Evolutionary conservation across 2,797 vertebrate genomes (phyloP), one percentile per base, ranked within the genome.

Genomic region (Florisuga fusca): DNA sequence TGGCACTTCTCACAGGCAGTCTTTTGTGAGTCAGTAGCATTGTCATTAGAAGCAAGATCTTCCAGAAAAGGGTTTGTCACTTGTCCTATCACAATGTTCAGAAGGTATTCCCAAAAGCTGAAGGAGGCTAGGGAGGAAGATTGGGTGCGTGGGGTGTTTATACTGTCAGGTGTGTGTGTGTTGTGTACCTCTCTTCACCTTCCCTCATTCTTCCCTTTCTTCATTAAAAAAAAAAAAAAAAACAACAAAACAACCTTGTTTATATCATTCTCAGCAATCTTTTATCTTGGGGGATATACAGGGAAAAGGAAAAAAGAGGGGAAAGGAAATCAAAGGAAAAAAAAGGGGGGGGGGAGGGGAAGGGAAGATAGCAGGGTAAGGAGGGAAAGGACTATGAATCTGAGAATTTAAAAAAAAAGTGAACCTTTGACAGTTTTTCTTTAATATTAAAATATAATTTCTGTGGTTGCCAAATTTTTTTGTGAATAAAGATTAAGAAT

Each of bases 291-390:
- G 43, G 43, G 43, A 45, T 7, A 19, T 17, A 45, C 19, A 18
- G 17, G 43, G 7, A 45, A 45, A 45, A 45, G 16, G 43, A 19
- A 17, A 45, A 45, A 45, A 45, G 13, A 46, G 8, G 45, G 18
- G 45, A 45, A 45, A 45, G 8, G 43, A 45, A 45, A 45, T 41
- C 38, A 45, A 45, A 45, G 19, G 19, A 9, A 19, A 46, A 46
- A 46, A 46, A 10, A 21, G 10, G 13, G 38, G 38, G 13, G 38
- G 6, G 5, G 13, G 38, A 12, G 12, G 38, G 38, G 13, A 41
- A 3, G 1, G 19, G 5, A 3, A 1, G 16, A 12, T 45, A 5
- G 7, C 2, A 9, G 31, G n/a, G 33, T 45, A n/a, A 41, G 38
- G 38, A 41, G 38, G 38, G 38, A 41, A 41, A 41, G 13, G 25